A percentile compares a stretch with the other conserved stretches of the same genome.
Conservation (phyloP, 2,888 invertebrate species). For the Noctua fimbriata region DNA sequence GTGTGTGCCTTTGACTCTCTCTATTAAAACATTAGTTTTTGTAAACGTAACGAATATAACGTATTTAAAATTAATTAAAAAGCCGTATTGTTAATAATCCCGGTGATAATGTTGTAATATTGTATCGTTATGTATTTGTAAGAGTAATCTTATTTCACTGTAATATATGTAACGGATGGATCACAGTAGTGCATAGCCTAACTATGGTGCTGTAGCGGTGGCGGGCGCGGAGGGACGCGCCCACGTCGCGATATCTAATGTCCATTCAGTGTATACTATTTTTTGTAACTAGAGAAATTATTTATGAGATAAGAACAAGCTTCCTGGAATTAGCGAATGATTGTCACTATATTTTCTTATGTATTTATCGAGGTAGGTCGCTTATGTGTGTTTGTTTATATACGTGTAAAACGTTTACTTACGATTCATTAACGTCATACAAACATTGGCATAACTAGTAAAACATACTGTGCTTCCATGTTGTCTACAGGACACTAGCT, state of each 20-base stretch:
- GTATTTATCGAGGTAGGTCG: constrained; percentile 89
- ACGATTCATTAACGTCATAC: constrained; percentile 72
- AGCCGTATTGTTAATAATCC: constrained; percentile 90
- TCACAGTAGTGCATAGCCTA: constrained; percentile 79
- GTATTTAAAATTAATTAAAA: constrained; percentile 85
- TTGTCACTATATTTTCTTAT: constrained; percentile 89
- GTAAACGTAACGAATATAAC: constrained; percentile 87
- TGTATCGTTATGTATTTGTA: constrained; percentile 90
- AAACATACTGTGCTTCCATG: constrained; percentile 76
- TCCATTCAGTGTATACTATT: constrained; percentile 88
- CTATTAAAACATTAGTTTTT: constrained; percentile 87
- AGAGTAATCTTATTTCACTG: constrained; percentile 86
- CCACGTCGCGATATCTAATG: constrained; percentile 66
- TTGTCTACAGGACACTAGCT: constrained; percentile 76
- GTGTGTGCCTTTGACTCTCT: constrained; percentile 90
- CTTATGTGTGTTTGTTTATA: constrained; percentile 88
- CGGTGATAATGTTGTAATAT: constrained; percentile 91
- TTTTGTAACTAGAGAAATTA: constrained; percentile 90
- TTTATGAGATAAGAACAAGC: constrained; percentile 89
- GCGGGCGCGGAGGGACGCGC: constrained; percentile 54
- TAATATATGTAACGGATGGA: constrained; percentile 88
- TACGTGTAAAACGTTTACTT: constrained; percentile 82
- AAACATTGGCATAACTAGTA: constrained; percentile 63
- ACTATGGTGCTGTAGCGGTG: constrained; percentile 80
- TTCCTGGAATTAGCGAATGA: constrained; percentile 85